Base-by-base conservation (phyloP, 1,140 invertebrate genomes). In the Drosophila trapezifrons region DNA sequence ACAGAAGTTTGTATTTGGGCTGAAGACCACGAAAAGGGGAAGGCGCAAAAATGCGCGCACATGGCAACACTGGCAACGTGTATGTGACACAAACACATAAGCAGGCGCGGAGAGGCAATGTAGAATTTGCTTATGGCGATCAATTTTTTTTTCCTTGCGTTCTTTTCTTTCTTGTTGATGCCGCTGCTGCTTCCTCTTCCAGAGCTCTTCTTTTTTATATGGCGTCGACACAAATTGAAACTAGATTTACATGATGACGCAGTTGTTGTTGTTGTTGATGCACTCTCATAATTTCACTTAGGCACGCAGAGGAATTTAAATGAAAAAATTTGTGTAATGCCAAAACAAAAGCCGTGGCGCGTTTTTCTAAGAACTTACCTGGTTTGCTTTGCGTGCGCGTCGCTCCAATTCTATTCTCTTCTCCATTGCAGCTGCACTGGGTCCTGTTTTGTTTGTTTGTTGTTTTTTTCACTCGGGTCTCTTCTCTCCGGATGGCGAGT, bases 391-490 rank as follows among this genome's bases (percentile, higher is more conserved):
- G 92, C 95, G 95, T 92, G 97, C 97, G 83, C 97, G 94, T 93
- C 96, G 96, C 93, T 98, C 97, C 90, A 98, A 94, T 90, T 96
- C 96, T 94, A 98, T 96, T 93, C 97, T 95, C 92, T 98, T 98
- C 94, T 98, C 97, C 97, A 98, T 98, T 80, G 72, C 54, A 76
- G 49, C 47, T 77, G 84, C 73, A 87, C 58, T 87, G 89, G 73
- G 80, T 89, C 80, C 69, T 75, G 65, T 25, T 64, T 29, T 42
- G 55, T 60, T 60, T 59, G 20, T 46, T 76, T 55, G 63, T 65
- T 32, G 25, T 35, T 38, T 27, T 65, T 82, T 76, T 52, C 29
- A n/a, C 51, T 35, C 9, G 32, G 22, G 32, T 46, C 15, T 57
- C 45, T 62, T 78, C 78, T 67, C 57, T 74, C 57, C 55, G 42